phyloP scores from a whole-genome alignment of 1,140 invertebrate genomes.

The Sitodiplosis mosellana region DNA sequence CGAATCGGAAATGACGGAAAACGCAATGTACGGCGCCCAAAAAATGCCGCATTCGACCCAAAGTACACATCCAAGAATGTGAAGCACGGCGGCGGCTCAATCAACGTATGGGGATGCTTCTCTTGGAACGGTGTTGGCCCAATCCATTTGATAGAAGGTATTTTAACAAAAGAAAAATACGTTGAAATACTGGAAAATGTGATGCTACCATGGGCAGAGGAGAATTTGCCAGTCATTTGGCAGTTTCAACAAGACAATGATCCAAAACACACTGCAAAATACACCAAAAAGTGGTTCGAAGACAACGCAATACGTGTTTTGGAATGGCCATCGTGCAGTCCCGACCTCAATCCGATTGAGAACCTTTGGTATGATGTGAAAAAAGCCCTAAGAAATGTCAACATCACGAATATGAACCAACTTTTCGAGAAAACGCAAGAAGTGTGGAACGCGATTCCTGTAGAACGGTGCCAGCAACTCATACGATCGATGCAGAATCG shows the following conservation, averaged over 20 bases:
- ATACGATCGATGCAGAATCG: constrained; percentile 10
- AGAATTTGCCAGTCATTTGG: constrained; percentile 11
- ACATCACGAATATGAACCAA: constrained; percentile 6
- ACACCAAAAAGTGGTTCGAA: constrained; percentile 8
- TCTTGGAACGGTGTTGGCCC: constrained; percentile 9
- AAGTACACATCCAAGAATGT: constrained; percentile 10
- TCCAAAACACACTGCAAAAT: constrained; percentile 12
- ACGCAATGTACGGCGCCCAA: constrained; percentile 5
- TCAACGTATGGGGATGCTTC: constrained; percentile 13
- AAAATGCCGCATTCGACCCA: constrained; percentile 5
- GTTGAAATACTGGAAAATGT: constrained; percentile 9
- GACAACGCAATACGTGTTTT: constrained; percentile 10
- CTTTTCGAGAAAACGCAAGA: constrained; percentile 5
- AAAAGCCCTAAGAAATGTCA: constrained; percentile 2
- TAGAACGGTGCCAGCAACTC: constrained; percentile 8
- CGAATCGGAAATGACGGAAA: constrained; percentile 5
- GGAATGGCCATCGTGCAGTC: constrained; percentile 14
- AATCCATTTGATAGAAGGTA: constrained; percentile 7
- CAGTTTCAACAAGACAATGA: constrained; percentile 15
- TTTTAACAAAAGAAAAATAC: constrained; percentile 8
- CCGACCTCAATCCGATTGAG: constrained; percentile 20
- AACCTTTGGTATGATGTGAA: constrained; percentile 13
- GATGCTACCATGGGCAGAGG: constrained; percentile 10
- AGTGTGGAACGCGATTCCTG: constrained; percentile 7
- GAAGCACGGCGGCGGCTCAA: constrained; percentile 10